Base-by-base conservation (phyloP, 2,888 invertebrate species). In the Ichneumoninae sp. region DNA sequence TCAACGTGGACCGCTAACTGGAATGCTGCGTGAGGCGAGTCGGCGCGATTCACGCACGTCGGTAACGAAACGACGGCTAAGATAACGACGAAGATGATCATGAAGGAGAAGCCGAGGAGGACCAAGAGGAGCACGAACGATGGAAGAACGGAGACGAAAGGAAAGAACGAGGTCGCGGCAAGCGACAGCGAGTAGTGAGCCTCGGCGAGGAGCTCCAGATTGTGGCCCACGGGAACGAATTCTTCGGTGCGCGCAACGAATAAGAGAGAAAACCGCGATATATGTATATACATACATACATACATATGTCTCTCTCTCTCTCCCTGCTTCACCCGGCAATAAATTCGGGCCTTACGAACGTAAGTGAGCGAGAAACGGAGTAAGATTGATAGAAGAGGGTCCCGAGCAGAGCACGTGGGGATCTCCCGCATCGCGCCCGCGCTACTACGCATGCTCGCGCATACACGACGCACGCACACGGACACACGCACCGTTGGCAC, bases 11-110 rank as follows among this genome's bases (percentile, higher is more conserved):
- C 86, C 89, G 89, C 89, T 90, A 89, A 88, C 88, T 85, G 89
- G 89, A 90, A 91, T 90, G 88, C 86, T 87, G 88, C 85, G 86
- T 88, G 89, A 87, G 86, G 86, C 83, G 75, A 26, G 77, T 30
- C 33, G 62, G 22, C 72, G 54, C 80, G 85, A 83, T 62, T 62
- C 76, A 76, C 81, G 81, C 76, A 70, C 65, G 62, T 76, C 54
- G 22, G 26, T 33, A 62, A 62, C 33, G 62, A 62, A 62, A 62
- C 62, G 62, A 69, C 68, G 36, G 50, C 50, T 19, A 65, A 26
- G 81, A 52, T 30, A 26, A 44, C 10, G 54, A 57, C n/a, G 33
- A 68, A 47, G 22, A 74, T 44, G 57, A 68, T 44, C 19, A 57
- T 5, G 72, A 54, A 16, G 54, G 16, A 47, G 44, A 13, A 4